Evolutionary conservation across 2,888 invertebrate genomes (phyloP).

Genomic region (Crossocerus cetratus): DNA sequence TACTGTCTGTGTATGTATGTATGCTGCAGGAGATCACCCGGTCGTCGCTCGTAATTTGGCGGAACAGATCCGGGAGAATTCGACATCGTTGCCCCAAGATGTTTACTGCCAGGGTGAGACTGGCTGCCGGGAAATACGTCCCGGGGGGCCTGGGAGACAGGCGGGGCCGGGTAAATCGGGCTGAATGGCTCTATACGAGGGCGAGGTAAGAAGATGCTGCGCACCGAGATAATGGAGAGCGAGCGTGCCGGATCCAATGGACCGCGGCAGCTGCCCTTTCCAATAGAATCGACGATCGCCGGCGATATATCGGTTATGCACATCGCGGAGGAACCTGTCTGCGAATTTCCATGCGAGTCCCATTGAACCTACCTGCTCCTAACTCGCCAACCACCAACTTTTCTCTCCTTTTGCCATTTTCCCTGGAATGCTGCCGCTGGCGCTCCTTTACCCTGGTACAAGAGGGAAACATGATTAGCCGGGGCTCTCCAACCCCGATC

Average conservation of each 20-base stretch:
- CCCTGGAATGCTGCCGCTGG: neutral
- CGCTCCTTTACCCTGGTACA: neutral
- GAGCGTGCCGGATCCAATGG: neutral
- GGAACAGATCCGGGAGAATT: conserved; percentile 19
- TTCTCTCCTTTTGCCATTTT: neutral
- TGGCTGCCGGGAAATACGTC: conserved; percentile 17
- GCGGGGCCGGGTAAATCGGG: neutral
- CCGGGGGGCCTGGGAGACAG: conserved; percentile 1
- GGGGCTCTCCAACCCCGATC: conserved; percentile 5
- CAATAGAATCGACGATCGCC: no score
- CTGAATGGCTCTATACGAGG: conserved; percentile 8
- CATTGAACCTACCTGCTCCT: no score
- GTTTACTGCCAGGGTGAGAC: conserved; percentile 14
- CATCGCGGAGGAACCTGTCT: no score
- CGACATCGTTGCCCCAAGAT: conserved; percentile 13
- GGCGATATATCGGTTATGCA: no score
- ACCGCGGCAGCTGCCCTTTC: no score
- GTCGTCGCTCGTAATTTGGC: conserved; percentile 15
- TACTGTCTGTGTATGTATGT: no score
- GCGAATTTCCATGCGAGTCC: no score
- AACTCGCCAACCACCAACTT: no score
- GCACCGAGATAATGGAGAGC: neutral
- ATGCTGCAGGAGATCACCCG: neutral
- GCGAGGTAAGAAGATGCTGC: no score
- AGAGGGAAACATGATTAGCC: conserved; percentile 7